These are phyloP conservation scores for Cairina moschata DNA, from an alignment of 2,113 vertebrate species.

Conservation along the genomic window DNA sequence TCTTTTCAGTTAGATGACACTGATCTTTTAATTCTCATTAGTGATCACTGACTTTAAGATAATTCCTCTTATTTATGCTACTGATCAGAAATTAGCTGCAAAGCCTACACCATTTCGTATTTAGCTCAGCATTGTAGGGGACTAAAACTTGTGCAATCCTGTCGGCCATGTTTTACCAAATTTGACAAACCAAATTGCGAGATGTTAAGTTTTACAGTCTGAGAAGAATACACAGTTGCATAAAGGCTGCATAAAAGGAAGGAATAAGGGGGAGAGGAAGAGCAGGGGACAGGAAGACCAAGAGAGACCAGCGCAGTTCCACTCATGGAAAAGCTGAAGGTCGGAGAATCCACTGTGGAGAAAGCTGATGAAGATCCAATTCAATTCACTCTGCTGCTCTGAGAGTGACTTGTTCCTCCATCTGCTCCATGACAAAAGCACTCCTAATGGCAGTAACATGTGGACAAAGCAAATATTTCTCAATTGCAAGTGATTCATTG, in stretches of 20 bases:
- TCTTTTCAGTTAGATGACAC: background rate
- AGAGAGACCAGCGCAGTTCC: background rate
- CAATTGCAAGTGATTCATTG: constrained; percentile 45
- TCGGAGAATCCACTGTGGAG: background rate
- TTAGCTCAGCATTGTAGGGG: background rate
- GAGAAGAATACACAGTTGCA: background rate
- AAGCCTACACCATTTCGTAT: background rate
- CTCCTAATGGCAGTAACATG: constrained; percentile 31
- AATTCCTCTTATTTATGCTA: background rate
- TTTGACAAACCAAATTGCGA: background rate
- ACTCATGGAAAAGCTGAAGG: background rate
- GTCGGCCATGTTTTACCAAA: background rate
- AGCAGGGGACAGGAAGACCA: background rate
- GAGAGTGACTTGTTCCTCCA: background rate
- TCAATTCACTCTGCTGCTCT: background rate
- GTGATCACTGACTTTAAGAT: background rate
- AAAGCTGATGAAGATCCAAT: constrained; percentile 27
- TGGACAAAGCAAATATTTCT: constrained; percentile 50
- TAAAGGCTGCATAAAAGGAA: background rate
- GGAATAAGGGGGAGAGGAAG: background rate
- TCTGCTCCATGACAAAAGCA: background rate
- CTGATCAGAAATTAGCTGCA: background rate
- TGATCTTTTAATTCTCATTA: background rate
- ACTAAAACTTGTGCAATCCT: background rate
- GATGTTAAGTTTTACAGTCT: background rate